Evolutionary conservation across 1,140 invertebrate species (phyloP), one percentile per base, ranked within the genome.

Genomic region (Thereuonema tuberculata): DNA sequence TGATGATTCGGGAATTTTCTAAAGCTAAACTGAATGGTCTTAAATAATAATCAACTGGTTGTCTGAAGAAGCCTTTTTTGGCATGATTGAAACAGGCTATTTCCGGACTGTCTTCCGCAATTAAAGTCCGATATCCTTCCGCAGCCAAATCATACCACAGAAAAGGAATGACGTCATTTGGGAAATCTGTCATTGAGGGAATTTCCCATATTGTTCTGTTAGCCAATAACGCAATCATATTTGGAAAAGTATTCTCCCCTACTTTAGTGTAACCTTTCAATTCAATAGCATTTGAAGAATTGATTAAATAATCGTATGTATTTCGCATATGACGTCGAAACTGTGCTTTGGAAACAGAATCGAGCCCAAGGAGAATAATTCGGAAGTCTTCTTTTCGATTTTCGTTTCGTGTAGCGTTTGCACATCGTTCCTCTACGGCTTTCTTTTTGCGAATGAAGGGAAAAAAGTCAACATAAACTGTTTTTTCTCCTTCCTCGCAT

Each of bases 151-250:
- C 43, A 52, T 69, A 70, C 70, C 74, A 75, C 9, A 73, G 67
- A 56, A 74, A 72, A 21, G 70, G 59, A 37, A 69, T 69, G 49
- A 69, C 55, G 59, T 76, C 74, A 62, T 74, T 74, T 58, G 56
- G 17, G 69, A 66, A 31, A n/a, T 50, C 53, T 66, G 37, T 58
- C 27, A 2, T 56, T 50, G 49, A 20, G 61, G 60, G 58, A 47
- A 67, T 2, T 58, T 66, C 50, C 2, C 43, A 27, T 9, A 57
- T 24, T 29, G 59, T 62, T 14, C 65, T 63, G 1, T 67, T 67
- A 5, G 65, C 64, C 24, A 72, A 56, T 2, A 69, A 20, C 17
- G 68, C 62, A 2, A 67, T 62, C 21, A 72, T 15, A 58, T 73
- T 73, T 1, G 69, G 70, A 50, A 69, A 72, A 15, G 71, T 72